Evolutionary conservation across 1,140 invertebrate genomes (phyloP).

Genomic region (Olivierus martensii): DNA sequence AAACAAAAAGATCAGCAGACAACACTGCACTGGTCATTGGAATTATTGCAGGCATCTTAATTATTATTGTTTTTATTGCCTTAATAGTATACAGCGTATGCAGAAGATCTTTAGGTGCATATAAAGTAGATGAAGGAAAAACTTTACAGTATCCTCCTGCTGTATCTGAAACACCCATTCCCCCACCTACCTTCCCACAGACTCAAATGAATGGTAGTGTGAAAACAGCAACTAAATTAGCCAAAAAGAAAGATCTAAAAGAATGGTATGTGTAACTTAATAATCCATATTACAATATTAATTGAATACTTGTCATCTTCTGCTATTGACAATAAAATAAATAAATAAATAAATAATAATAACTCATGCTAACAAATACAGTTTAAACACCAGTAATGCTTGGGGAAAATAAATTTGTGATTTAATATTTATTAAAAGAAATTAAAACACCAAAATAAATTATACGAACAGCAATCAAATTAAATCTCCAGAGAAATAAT

Average conservation of each 20-base stretch:
- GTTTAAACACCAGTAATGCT: too few species aligned
- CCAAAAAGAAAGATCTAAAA: conserved; percentile 18
- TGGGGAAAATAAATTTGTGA: too few species aligned
- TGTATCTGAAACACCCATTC: conserved; percentile 22
- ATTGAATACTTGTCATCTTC: too few species aligned
- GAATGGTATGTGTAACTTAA: too few species aligned
- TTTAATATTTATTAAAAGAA: too few species aligned
- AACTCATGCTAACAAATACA: too few species aligned
- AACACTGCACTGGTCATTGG: conserved; percentile 57
- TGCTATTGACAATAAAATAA: too few species aligned
- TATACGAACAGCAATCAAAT: too few species aligned
- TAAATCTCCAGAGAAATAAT: too few species aligned
- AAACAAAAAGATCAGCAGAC: conserved; percentile 15
- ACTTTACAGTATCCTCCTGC: conserved; percentile 26
- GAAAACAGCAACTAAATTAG: conserved; percentile 30
- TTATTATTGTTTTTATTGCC: conserved; percentile 78
- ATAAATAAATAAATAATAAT: too few species aligned
- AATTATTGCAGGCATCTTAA: conserved; percentile 78
- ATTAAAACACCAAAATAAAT: too few species aligned
- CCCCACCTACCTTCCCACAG: conserved; percentile 25
- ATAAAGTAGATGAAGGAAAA: conserved; percentile 55
- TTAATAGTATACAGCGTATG: conserved; percentile 80
- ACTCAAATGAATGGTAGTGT: conserved; percentile 31
- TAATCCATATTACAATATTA: too few species aligned
- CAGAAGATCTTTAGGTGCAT: conserved; percentile 62